phyloP scores from a whole-genome alignment of 2,113 vertebrate species.

The Pandion haliaetus region DNA sequence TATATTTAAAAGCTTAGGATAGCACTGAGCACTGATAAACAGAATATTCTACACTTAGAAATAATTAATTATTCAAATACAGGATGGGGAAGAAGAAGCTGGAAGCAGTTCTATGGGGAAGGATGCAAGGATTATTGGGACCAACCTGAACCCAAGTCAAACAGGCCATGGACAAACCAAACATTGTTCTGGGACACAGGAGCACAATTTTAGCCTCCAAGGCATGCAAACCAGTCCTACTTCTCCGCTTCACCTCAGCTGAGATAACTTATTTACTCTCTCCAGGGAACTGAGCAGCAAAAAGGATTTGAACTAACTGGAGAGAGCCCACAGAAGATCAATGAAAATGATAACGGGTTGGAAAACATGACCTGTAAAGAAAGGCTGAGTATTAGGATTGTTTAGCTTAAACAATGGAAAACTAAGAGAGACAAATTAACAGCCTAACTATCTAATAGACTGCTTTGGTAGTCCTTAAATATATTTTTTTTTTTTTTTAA shows the following conservation, averaged over 20 bases:
- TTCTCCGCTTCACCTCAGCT: background rate
- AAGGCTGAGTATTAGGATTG: background rate
- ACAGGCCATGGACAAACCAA: background rate
- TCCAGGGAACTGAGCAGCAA: background rate
- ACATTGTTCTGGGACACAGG: background rate
- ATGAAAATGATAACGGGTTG: background rate
- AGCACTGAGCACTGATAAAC: background rate
- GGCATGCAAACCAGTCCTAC: background rate
- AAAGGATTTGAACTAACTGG: background rate
- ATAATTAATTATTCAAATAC: background rate
- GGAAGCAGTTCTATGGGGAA: background rate
- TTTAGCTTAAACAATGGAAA: slow-evolving; percentile 10
- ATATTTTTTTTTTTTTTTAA: background rate
- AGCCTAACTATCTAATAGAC: background rate
- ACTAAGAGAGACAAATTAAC: background rate
- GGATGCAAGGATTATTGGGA: background rate
- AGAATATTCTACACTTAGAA: background rate
- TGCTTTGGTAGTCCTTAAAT: background rate
- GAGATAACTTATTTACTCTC: background rate
- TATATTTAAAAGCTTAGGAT: background rate
- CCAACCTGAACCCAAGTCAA: background rate
- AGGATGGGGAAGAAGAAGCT: background rate
- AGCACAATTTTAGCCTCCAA: background rate
- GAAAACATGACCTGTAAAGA: background rate
- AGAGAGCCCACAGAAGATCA: background rate